Base-by-base conservation (phyloP, 1,140 invertebrate genomes). In the Pseudomyrmex flavicornis region DNA sequence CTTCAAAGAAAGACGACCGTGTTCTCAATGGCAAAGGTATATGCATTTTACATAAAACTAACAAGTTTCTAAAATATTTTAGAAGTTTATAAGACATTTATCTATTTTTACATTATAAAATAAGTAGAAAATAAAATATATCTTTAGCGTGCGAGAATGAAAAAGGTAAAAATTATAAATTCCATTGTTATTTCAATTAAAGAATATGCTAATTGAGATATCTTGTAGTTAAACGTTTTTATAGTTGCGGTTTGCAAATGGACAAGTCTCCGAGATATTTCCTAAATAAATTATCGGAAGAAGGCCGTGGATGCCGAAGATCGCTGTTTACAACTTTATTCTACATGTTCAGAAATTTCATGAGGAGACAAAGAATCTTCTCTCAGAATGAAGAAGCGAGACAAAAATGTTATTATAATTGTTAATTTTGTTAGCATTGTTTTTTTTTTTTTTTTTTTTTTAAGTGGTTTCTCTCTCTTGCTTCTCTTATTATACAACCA, bases 1-100 rank as follows among this genome's bases (percentile, higher is more conserved):
- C 85, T 96, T 96, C 90, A 95, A 95, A 86, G 96, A 96, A 86
- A 94, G 95, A 83, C 95, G 95, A 70, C 96, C 96, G 2, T 96
- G 96, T 84, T 96, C 95, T 0, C 92, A 96, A 59, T 95, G 95
- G 94, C 95, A 96, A 91, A 96, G 95, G 96, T 96, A 93, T 15
- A 72, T n/a, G 13, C 35, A 63, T 50, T 56, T 63, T 44, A 10
- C 66, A 17, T 22, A 12, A 83, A 13, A 76, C 4, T 22, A 63
- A 12, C 35, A 63, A 63, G 0, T 77, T 9, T 65, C 50, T 8
- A 9, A 68, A 15, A 56, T 35, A 35, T 68, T 35, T 35, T 20
- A 20, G 15, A 44, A 54, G 3, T 44, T 17, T 8, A 66, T 66
- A 35, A 35, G 4, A 17, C 0, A 48, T 66, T 3, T 44, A 17